Conservation (phyloP, 2,888 invertebrate species). For the Andrena chrysosceles region DNA sequence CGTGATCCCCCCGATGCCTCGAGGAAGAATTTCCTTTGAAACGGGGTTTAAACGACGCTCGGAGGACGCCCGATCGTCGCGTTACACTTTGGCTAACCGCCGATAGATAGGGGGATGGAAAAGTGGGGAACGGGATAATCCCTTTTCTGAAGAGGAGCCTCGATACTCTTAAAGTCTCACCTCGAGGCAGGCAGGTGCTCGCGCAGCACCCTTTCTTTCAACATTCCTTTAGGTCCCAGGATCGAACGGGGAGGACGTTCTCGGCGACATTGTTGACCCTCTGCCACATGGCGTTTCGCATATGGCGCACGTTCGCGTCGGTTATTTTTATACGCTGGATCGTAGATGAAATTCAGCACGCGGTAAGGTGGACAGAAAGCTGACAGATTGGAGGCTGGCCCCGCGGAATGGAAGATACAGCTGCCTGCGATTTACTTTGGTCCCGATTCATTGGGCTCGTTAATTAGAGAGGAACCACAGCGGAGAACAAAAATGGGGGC, state of each 20-base stretch:
- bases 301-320: slow-evolving; percentile 63
- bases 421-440: slow-evolving; percentile 47
- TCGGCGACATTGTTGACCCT: slow-evolving; percentile 71
- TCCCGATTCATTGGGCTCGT: slow-evolving; percentile 3
- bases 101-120: slow-evolving; percentile 32
- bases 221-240: slow-evolving; percentile 35
- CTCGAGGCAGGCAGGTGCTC: slow-evolving; percentile 72
- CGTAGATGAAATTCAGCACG: slow-evolving; percentile 67
- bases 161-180: slow-evolving; percentile 48
- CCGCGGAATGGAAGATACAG: slow-evolving; percentile 53
- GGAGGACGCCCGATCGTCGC: slow-evolving; percentile 54
- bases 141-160: slow-evolving; percentile 44
- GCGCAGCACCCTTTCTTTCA: slow-evolving; percentile 46
- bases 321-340: slow-evolving; percentile 61
- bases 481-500: not conserved
- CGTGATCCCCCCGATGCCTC: slow-evolving; percentile 2
- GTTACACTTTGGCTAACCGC: slow-evolving; percentile 67
- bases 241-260: slow-evolving; percentile 50
- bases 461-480: slow-evolving; percentile 2
- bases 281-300: slow-evolving; percentile 72
- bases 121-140: slow-evolving; percentile 62
- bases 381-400: slow-evolving; percentile 68
- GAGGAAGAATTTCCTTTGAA: slow-evolving; percentile 47
- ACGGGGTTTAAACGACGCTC: slow-evolving; percentile 28
- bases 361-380: slow-evolving; percentile 40